Evolutionary conservation across 2,888 invertebrate species (phyloP), one percentile per base, ranked within the genome.

Genomic region (Leucozona laternaria): DNA sequence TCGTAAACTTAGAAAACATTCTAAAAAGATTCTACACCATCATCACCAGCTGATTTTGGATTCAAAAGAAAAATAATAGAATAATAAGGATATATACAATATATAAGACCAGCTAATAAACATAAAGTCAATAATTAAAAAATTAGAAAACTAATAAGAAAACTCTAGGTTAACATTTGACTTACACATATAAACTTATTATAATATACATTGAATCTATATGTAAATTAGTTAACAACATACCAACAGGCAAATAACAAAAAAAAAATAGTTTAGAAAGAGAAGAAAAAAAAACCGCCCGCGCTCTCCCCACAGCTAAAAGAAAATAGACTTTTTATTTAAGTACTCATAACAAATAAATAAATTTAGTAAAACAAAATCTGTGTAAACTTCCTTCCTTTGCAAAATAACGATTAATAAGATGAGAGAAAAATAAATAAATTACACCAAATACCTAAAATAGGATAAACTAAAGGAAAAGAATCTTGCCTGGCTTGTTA

Each of bases 401-500:
- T 76, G 34, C 76, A 28, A 45, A 37, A 62, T 43, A 22, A 55
- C 40, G 17, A 48, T 45, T 10, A 71, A 79, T 71, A 34, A 66
- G 58, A 79, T 71, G 45, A 57, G 17, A 62, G n/a, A 20, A 57
- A 53, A 20, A 4, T 28, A 55, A 28, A n/a, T 31, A 17, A 31
- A 57, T 11, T 55, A 50, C 53, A 40, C 31, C 53, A 66, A 53
- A 79, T 11, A 17, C 22, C 79, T 43, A 40, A 57, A 31, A 64
- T 45, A n/a, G 70, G 60, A 62, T 55, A 40, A 60, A 72, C 58
- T 48, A 43, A 20, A 50, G 10, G 8, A 50, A 50, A 68, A 20
- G 77, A 80, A 68, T 81, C 86, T 77, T 78, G 81, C 77, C 78
- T 78, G 71, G 57, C 75, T 64, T 77, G 70, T 68, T 73, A 77